These are phyloP conservation scores for Diglossa brunneiventris DNA, from an alignment of 2,113 vertebrate genomes.

Conservation along the genomic window DNA sequence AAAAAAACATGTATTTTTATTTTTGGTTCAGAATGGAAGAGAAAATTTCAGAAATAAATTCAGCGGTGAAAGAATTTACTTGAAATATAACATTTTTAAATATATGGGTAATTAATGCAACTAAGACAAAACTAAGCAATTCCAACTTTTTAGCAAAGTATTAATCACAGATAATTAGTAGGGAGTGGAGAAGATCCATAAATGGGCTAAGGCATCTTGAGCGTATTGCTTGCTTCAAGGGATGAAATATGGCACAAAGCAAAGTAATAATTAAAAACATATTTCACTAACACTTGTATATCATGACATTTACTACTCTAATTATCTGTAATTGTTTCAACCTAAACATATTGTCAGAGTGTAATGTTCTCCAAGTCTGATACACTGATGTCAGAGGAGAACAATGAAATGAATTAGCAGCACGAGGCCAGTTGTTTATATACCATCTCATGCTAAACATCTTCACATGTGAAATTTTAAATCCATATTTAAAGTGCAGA, in stretches of 20 bases:
- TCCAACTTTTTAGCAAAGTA: constrained; percentile 9
- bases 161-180: constrained; percentile 40
- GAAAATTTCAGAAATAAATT: neutral
- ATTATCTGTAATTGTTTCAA: constrained; percentile 51
- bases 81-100: neutral
- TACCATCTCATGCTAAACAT: neutral
- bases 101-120: neutral
- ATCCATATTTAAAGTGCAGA: neutral
- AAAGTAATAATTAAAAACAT: constrained; percentile 44
- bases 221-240: constrained; percentile 10
- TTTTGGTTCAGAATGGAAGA: neutral
- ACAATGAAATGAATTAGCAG: neutral
- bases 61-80: neutral
- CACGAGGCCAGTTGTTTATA: neutral
- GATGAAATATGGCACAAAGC: constrained; percentile 31
- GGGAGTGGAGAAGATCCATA: constrained; percentile 3
- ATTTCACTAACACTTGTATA: constrained; percentile 56
- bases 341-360: constrained; percentile 27
- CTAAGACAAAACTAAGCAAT: neutral
- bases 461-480: neutral
- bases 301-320: constrained; percentile 41
- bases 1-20: neutral
- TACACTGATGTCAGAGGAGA: constrained; percentile 6
- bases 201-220: constrained; percentile 1
- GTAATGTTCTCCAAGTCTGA: neutral